phyloP scores from a whole-genome alignment of 2,797 vertebrate genomes.

The Myripristis murdjan region DNA sequence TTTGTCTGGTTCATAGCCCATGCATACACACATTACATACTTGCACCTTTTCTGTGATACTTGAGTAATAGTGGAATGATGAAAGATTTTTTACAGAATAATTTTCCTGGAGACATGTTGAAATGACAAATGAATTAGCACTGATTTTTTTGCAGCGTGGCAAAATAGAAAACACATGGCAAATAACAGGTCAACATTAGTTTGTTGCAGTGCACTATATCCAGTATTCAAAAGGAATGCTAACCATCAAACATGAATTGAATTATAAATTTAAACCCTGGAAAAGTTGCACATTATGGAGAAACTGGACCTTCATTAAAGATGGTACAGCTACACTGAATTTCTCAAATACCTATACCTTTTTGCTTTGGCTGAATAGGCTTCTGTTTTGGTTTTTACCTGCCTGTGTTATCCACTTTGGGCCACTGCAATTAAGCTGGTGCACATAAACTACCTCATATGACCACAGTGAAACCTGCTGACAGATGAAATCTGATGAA shows the following conservation, averaged over 20 bases:
- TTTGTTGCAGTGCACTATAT: not conserved
- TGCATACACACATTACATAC: slow-evolving; percentile 58
- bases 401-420: slow-evolving; percentile 66
- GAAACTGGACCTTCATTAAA: not conserved
- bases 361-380: not conserved
- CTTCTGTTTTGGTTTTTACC: not conserved
- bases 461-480: slow-evolving; percentile 12
- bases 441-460: not conserved
- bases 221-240: too few species aligned
- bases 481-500: slow-evolving; percentile 36
- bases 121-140: slow-evolving; percentile 12
- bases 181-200: not conserved
- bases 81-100: slow-evolving; percentile 61
- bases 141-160: slow-evolving; percentile 60
- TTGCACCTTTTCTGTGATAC: slow-evolving; percentile 53
- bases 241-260: not conserved
- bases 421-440: slow-evolving; percentile 56
- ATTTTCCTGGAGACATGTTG: slow-evolving; percentile 38
- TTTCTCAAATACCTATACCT: not conserved
- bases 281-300: not conserved
- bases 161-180: slow-evolving; percentile 66
- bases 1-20: slow-evolving; percentile 76
- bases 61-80: slow-evolving; percentile 72
- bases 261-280: not conserved
- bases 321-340: not conserved